Base-by-base conservation (phyloP, 1,140 invertebrate genomes). In the Bilobella aurantiaca region DNA sequence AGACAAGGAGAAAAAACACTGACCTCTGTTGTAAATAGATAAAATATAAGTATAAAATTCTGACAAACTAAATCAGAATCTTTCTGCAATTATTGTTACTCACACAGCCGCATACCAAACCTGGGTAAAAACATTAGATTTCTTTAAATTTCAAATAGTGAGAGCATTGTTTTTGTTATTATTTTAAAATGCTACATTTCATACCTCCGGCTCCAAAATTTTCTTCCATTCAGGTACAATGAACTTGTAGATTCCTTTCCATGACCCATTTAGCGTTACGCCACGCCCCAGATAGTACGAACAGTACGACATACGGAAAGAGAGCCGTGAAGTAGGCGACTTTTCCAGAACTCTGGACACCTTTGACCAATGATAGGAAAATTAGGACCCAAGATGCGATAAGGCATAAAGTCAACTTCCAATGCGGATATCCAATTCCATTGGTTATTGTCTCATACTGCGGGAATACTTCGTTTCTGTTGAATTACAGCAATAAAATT, bases 271-370 rank as follows among this genome's bases (percentile, higher is more conserved):
- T 61, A 93, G 76, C 1, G 89, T 0, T 83, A 78, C 32, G 1
- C 87, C 87, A 65, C 85, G 81, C 14, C 88, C 81, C 1, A 93
- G 78, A 0, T n/a, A 93, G 75, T 1, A 84, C 83, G 1, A 89
- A 79, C 73, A 94, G 82, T 23, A 93, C 83, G 0, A 91, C 80
- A 74, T 93, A 93, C 0, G 90, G 90, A 74, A 93, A 93, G 0
- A 91, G 75, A 0, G 90, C 90, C 0, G 58, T 60, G 31, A 60
- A 60, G 29, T 60, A 60, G 2, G 58, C 58, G 23, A 60, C 58
- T 60, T 60, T 60, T 23, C 87, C 87, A 0, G 86, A 85, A 70
- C 85, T 87, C 74, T 87, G 84, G 0, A 93, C 87, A 34, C 91
- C 91, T 73, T 83, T 84, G 53, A 87, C 82, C 18, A 91, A 83